Conservation (phyloP, 2,797 vertebrate species). For the Sus cebifrons region DNA sequence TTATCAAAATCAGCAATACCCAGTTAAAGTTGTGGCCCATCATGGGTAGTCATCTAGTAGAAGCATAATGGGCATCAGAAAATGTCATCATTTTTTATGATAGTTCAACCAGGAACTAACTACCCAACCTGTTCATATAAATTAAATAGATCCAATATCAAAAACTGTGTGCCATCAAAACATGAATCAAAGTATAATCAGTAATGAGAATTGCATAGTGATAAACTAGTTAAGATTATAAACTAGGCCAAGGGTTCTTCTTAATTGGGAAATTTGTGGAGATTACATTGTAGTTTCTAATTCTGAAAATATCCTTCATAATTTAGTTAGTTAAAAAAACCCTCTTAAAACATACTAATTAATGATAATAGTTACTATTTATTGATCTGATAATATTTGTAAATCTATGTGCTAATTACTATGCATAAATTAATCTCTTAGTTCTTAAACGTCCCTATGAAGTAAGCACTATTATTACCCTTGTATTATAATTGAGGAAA, state of each 20-base stretch:
- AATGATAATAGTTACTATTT: constrained; percentile 52
- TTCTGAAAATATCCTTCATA: constrained; percentile 53
- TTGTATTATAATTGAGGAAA: constrained; percentile 48
- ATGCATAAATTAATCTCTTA: constrained; percentile 42
- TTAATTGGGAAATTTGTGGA: constrained; percentile 62
- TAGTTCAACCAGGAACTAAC: constrained; percentile 83
- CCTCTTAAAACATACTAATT: not conserved
- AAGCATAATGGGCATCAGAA: constrained; percentile 81
- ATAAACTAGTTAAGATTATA: constrained; percentile 48
- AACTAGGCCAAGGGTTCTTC: constrained; percentile 41
- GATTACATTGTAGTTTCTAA: constrained; percentile 17
- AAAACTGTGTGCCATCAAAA: constrained; percentile 10
- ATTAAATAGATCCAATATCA: not conserved
- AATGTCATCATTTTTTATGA: constrained; percentile 82
- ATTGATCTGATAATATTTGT: not conserved
- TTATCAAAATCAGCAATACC: constrained; percentile 86
- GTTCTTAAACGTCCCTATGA: not conserved
- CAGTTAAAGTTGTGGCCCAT: constrained; percentile 85
- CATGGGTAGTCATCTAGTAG: constrained; percentile 87
- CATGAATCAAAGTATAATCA: constrained; percentile 26
- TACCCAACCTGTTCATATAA: constrained; percentile 88
- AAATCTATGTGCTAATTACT: constrained; percentile 55
- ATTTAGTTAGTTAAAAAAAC: constrained; percentile 22
- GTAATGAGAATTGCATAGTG: constrained; percentile 8
- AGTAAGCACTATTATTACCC: not conserved